Evolutionary conservation across 2,797 vertebrate genomes (phyloP), one percentile per base, ranked within the genome.

Genomic region (Crenichthys baileyi): DNA sequence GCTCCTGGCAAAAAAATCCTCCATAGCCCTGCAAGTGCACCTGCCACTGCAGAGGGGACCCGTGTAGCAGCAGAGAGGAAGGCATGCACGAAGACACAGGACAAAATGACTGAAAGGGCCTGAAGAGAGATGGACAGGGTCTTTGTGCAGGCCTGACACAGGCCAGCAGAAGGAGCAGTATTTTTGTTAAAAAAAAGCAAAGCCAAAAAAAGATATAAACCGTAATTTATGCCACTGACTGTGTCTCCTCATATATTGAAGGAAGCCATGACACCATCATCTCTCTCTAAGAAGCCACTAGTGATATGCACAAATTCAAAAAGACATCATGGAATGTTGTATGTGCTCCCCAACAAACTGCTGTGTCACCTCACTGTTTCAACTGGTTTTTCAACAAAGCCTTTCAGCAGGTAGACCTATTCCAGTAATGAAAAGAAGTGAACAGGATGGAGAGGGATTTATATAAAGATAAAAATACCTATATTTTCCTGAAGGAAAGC

Each of bases 21-120:
- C 76, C 61, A 74, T 75, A 68, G 82, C 77, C 87, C 88, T 85
- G 80, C 79, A 81, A 91, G 79, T 93, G 91, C 93, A 94, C 91
- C 94, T 93, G 94, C 90, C 63, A 56, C 87, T 85, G 88, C 89
- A 81, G 78, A 81, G 79, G 79, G 81, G 85, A 89, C 81, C 76
- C 79, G 72, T 81, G 84, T 76, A 84, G 77, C 85, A 88, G 81
- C 87, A 88, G 80, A 87, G 80, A 85, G 84, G 72, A 80, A 84
- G 76, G 75, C 73, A 76, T 79, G 81, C 77, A 84, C 77, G 79
- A 75, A 63, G 75, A 87, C 78, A 68, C 60, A 83, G 81, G 72
- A 78, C 73, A 84, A 74, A 85, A 81, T 82, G 53, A 76, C 70
- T 72, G 39, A 83, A 86, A 88, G 72, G 3, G 61, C 81, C 76